phyloP scores from a whole-genome alignment of 2,888 invertebrate species.

The Dusona sp. region DNA sequence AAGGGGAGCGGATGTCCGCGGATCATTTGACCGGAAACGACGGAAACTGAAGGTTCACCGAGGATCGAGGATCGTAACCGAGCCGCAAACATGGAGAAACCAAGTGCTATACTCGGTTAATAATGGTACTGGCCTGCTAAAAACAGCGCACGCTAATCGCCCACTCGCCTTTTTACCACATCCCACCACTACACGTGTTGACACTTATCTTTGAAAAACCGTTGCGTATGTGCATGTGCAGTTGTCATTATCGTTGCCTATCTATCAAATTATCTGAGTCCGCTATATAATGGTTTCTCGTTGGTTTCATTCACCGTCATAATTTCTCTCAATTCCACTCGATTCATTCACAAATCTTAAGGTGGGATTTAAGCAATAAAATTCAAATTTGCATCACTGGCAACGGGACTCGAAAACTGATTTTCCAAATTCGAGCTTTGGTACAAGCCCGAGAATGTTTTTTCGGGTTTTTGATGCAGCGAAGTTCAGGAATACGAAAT shows the following conservation, averaged over 20 bases:
- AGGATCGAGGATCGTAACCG: conserved; percentile 78
- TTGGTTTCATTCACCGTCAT: background rate
- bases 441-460: no score
- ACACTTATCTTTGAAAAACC: conserved; percentile 31
- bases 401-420: no score
- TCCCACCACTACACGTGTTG: conserved; percentile 30
- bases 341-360: no score
- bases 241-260: conserved; percentile 21
- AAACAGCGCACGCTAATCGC: conserved; percentile 75
- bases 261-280: background rate
- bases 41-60: conserved; percentile 81
- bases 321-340: background rate
- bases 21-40: conserved; percentile 83
- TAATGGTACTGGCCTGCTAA: conserved; percentile 26
- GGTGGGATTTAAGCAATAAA: no score
- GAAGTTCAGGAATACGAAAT: no score
- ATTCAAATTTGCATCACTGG: no score
- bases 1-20: conserved; percentile 80
- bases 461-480: no score
- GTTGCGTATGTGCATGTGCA: background rate
- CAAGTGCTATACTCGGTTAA: conserved; percentile 22
- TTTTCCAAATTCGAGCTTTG: no score
- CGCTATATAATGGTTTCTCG: background rate
- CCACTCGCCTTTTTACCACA: conserved; percentile 50
- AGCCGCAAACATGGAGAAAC: conserved; percentile 55